phyloP scores from a whole-genome alignment of 2,113 vertebrate genomes.

The Nanorana parkeri region DNA sequence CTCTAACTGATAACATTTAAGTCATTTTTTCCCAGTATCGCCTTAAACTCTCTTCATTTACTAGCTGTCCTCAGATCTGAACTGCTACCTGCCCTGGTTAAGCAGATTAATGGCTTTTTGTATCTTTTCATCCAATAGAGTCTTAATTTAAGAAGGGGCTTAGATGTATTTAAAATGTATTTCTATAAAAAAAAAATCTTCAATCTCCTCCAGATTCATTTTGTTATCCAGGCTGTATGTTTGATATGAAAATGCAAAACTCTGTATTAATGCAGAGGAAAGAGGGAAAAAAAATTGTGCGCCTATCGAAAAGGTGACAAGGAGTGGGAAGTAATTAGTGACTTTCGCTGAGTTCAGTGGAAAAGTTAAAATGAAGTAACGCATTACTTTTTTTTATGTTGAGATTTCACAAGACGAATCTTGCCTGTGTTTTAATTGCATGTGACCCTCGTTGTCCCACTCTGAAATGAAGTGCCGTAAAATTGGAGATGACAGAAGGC shows the following conservation, averaged over 20 bases:
- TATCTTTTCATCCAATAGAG: conserved; percentile 74
- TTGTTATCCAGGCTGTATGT: conserved; percentile 79
- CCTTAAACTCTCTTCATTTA: conserved; percentile 67
- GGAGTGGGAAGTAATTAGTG: conserved; percentile 87
- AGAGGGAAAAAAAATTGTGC: conserved; percentile 50
- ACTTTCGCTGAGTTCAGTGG: conserved; percentile 83
- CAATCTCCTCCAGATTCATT: conserved; percentile 74
- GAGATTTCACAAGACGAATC: conserved; percentile 87
- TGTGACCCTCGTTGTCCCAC: conserved; percentile 84
- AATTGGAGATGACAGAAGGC: conserved; percentile 87
- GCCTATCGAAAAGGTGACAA: conserved; percentile 86
- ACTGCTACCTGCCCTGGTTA: conserved; percentile 81
- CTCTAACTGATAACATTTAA: conserved; percentile 67
- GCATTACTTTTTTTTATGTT: conserved; percentile 88
- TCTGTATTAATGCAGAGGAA: conserved; percentile 73
- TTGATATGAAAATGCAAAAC: conserved; percentile 76
- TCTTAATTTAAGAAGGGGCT: conserved; percentile 76
- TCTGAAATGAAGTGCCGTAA: conserved; percentile 87
- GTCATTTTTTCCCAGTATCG: conserved; percentile 66
- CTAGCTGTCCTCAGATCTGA: conserved; percentile 66
- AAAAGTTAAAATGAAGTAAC: conserved; percentile 88
- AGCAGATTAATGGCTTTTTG: conserved; percentile 77
- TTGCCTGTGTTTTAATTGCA: conserved; percentile 90
- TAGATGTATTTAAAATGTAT: conserved; percentile 78
- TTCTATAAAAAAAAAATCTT: conserved; percentile 70